A percentile compares a stretch with the other conserved stretches of the same genome.
These are phyloP conservation scores for Deilephila porcellus DNA, from an alignment of 2,888 invertebrate genomes.

Conservation along the genomic window DNA sequence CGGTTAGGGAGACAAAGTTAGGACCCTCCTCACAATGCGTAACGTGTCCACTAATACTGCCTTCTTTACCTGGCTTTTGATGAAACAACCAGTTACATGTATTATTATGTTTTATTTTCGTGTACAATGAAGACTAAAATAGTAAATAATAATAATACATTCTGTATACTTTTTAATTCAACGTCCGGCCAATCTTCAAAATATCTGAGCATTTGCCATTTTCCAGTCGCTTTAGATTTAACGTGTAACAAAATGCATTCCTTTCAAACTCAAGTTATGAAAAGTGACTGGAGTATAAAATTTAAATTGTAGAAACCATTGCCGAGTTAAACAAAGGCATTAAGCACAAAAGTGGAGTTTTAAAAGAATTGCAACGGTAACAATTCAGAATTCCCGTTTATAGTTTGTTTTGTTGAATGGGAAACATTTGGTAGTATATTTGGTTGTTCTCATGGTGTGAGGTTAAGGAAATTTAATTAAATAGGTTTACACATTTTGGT, in stretches of 20 bases:
- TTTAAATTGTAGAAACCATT: constrained; percentile 40
- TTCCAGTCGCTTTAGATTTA: background rate
- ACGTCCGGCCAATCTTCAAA: background rate
- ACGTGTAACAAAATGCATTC: constrained; percentile 20
- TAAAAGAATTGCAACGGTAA: constrained; percentile 31
- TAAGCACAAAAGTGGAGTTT: constrained; percentile 44
- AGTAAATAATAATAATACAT: too few relatives aligned
- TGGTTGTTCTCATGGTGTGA: background rate
- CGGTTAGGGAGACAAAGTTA: too few relatives aligned
- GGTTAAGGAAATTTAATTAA: too few relatives aligned
- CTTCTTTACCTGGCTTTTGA: too few relatives aligned
- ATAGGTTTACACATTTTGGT: too few relatives aligned
- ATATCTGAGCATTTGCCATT: constrained; percentile 4
- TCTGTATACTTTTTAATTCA: background rate
- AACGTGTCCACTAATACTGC: too few relatives aligned
- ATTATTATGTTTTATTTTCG: too few relatives aligned
- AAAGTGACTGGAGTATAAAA: constrained; percentile 28
- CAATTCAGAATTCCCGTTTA: constrained; percentile 23
- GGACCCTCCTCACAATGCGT: too few relatives aligned
- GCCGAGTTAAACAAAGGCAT: constrained; percentile 49
- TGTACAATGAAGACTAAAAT: too few relatives aligned
- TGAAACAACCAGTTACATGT: too few relatives aligned
- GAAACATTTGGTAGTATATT: constrained; percentile 7
- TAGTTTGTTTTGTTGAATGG: constrained; percentile 21
- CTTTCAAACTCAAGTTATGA: constrained; percentile 25